Evolutionary conservation across 1,140 invertebrate species (phyloP).

Genomic region (Pachyrhynchus sulphureomaculatus): DNA sequence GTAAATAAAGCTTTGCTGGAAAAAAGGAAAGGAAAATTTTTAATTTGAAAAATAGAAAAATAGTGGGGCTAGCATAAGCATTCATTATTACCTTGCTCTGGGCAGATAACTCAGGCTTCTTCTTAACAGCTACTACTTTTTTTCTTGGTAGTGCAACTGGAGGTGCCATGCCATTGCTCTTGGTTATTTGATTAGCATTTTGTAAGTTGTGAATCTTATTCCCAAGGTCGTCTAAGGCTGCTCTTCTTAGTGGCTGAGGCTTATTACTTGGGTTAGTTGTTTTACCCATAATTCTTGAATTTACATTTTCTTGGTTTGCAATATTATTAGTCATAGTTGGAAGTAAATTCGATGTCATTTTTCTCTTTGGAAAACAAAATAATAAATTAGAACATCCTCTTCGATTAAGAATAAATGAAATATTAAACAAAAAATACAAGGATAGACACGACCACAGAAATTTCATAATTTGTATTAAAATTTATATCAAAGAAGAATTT

Average conservation of each 20-base stretch:
- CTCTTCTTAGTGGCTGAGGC: constrained; percentile 22
- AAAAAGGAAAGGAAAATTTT: no score
- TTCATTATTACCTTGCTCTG: not conserved
- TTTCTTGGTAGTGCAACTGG: constrained; percentile 4
- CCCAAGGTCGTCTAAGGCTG: constrained; percentile 37
- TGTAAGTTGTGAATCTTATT: constrained; percentile 27
- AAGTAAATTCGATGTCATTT: not conserved
- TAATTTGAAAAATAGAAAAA: no score
- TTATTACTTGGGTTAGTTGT: not conserved
- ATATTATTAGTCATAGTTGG: not conserved
- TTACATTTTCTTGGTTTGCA: constrained; percentile 33
- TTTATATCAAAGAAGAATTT: no score
- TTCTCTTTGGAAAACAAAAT: not conserved
- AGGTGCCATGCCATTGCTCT: constrained; percentile 13
- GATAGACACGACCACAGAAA: no score
- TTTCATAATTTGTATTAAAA: no score
- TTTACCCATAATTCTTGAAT: constrained; percentile 11
- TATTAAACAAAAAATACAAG: no score
- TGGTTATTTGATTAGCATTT: not conserved
- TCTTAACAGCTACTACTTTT: not conserved
- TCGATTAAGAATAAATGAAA: no score
- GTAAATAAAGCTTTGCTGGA: no score
- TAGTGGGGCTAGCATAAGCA: no score
- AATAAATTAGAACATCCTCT: not conserved
- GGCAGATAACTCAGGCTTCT: not conserved